These are phyloP conservation scores for Acrocephalus kingi DNA, from an alignment of 2,113 vertebrate genomes.

Conservation along the genomic window DNA sequence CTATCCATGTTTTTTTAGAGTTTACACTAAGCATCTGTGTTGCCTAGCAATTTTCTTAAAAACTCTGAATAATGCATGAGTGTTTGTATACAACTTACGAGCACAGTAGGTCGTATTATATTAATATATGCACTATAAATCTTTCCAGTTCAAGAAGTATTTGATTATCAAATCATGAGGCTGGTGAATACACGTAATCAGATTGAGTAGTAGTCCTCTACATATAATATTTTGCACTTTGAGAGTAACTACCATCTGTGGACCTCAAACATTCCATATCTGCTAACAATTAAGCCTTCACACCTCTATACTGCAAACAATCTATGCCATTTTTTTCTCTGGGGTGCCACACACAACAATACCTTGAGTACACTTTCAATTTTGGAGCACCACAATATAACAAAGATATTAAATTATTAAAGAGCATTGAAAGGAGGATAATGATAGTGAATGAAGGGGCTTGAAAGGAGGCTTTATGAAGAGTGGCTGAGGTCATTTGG, in stretches of 20 bases:
- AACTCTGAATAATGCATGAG: constrained; percentile 51
- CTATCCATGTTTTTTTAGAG: not conserved
- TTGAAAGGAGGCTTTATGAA: not conserved
- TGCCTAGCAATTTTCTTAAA: constrained; percentile 48
- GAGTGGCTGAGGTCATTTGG: too few relatives aligned
- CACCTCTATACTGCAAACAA: not conserved
- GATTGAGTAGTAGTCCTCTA: not conserved
- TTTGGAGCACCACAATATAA: not conserved
- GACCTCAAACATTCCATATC: not conserved
- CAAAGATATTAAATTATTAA: not conserved
- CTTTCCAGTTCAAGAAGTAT: constrained; percentile 28
- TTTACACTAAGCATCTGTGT: constrained; percentile 25
- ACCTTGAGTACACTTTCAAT: not conserved
- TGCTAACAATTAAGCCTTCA: not conserved
- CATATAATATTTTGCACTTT: constrained; percentile 7
- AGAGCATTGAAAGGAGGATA: not conserved
- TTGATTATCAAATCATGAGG: constrained; percentile 35
- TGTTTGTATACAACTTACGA: constrained; percentile 16
- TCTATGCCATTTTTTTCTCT: not conserved
- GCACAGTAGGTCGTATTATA: not conserved
- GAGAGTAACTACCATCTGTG: not conserved
- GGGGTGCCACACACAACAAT: not conserved
- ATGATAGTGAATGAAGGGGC: not conserved
- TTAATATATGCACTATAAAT: constrained; percentile 11
- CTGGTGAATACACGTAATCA: constrained; percentile 33